phyloP scores from a whole-genome alignment of 2,888 invertebrate species.

The Nomada hirtipes region DNA sequence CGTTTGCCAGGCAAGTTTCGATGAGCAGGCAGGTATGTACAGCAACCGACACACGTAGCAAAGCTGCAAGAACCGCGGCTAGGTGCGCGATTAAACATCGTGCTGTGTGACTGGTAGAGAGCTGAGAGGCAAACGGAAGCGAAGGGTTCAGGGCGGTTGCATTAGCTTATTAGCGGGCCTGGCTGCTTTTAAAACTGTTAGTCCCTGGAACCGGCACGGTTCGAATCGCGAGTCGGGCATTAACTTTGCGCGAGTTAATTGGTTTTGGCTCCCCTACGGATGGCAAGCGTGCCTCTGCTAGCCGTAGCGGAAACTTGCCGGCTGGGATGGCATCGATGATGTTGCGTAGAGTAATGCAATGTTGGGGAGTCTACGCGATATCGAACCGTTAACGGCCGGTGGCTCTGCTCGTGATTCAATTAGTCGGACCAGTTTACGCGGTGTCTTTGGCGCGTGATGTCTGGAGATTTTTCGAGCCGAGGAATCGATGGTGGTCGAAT shows the following conservation, averaged over 20 bases:
- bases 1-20: slow-evolving; percentile 70
- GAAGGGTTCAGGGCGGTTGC: slow-evolving; percentile 34
- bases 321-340: too few relatives aligned
- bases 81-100: slow-evolving; percentile 42
- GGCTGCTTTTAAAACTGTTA: slow-evolving; percentile 20
- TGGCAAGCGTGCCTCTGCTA: too few relatives aligned
- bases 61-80: slow-evolving; percentile 36
- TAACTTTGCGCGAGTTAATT: background rate
- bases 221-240: background rate
- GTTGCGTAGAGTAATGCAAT: too few relatives aligned
- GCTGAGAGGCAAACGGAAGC: slow-evolving; percentile 10
- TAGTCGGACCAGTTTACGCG: too few relatives aligned
- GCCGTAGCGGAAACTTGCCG: too few relatives aligned
- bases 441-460: too few relatives aligned
- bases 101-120: background rate
- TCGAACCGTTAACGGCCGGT: too few relatives aligned
- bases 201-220: background rate
- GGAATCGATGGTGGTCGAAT: too few relatives aligned
- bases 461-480: too few relatives aligned
- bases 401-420: too few relatives aligned
- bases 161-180: slow-evolving; percentile 54
- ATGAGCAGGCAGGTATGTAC: slow-evolving; percentile 30
- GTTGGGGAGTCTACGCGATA: too few relatives aligned
- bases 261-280: background rate
- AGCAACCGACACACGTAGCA: slow-evolving; percentile 41